These are phyloP conservation scores for Cottoperca gobio DNA, from an alignment of 2,797 vertebrate genomes.

Conservation along the genomic window DNA sequence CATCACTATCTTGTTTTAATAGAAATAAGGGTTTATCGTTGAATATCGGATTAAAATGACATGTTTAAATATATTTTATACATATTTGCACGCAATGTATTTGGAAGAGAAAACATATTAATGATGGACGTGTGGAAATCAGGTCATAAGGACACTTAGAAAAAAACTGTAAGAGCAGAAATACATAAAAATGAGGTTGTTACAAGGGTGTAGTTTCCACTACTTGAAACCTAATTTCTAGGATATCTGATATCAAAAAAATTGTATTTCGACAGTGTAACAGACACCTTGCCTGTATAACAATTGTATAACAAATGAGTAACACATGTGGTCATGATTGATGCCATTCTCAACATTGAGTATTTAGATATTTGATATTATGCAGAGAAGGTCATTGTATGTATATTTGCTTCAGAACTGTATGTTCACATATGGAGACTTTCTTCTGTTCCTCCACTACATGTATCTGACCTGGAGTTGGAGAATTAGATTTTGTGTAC, in stretches of 20 bases:
- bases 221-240: too few species aligned
- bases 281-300: too few species aligned
- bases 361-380: not conserved
- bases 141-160: not conserved
- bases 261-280: too few species aligned
- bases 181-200: too few species aligned
- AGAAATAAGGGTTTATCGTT: not conserved
- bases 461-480: not conserved
- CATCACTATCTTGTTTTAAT: not conserved
- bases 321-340: constrained; percentile 4
- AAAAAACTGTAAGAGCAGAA: not conserved
- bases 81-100: not conserved
- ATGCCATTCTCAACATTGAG: not conserved
- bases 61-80: not conserved
- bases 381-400: not conserved
- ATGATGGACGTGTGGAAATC: not conserved
- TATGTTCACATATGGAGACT: too few species aligned
- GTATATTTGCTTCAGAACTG: too few species aligned
- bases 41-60: not conserved
- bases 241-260: too few species aligned
- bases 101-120: not conserved
- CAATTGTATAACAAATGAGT: too few species aligned
- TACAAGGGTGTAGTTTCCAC: too few species aligned
- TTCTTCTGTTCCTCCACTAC: not conserved
- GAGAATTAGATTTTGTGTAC: not conserved